These are phyloP conservation scores for Tangara arthus DNA, from an alignment of 2,797 vertebrate species.

Conservation along the genomic window DNA sequence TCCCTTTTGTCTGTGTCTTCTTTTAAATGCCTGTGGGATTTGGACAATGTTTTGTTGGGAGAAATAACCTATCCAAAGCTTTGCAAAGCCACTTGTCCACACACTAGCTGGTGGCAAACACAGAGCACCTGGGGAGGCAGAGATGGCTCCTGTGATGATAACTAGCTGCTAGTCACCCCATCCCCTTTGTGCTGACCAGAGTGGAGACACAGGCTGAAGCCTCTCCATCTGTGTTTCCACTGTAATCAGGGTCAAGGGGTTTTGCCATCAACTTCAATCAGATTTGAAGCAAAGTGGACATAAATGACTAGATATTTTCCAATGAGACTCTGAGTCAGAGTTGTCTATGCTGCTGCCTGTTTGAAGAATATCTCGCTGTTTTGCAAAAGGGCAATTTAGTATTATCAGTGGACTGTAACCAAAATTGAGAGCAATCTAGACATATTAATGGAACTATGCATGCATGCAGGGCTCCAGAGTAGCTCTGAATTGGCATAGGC, in stretches of 20 bases:
- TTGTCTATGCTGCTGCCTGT: background rate
- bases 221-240: background rate
- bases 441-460: background rate
- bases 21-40: background rate
- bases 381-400: background rate
- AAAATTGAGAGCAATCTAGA: constrained; percentile 18
- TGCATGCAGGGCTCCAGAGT: background rate
- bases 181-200: background rate
- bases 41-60: background rate
- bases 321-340: background rate
- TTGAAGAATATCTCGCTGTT: background rate
- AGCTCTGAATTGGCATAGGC: background rate
- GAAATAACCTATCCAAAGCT: background rate
- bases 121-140: background rate
- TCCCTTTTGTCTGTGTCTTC: constrained; percentile 1
- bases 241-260: background rate
- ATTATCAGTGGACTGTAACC: constrained; percentile 7
- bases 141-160: background rate
- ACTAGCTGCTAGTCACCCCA: background rate
- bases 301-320: background rate
- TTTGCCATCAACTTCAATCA: background rate
- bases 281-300: background rate
- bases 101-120: fast-evolving
- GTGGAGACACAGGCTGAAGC: background rate
- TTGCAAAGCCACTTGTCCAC: background rate